Evolutionary conservation across 35 echinoderm and acorn worm species (phyloP), one percentile per base, ranked within the genome.

Genomic region (Apostichopus californicus): DNA sequence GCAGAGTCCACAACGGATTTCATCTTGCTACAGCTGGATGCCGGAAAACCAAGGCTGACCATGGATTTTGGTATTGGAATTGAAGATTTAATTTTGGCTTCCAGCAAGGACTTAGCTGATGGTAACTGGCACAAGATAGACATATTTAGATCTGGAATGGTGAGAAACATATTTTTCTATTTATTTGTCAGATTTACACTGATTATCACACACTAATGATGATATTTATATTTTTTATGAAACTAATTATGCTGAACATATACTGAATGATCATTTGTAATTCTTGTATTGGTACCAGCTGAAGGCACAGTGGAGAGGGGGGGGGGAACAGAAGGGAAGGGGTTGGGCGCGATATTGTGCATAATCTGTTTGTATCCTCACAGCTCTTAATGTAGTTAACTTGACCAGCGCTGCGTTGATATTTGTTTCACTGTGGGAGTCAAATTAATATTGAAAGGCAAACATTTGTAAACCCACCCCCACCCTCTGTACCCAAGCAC

Each of bases 111-210:
- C 20, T 77, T 98, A 23, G 79, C 58, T 12, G 93, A 98, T 65
- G 82, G 87, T 17, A 26, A 94, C 26, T 98, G 96, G 96, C 96
- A 98, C 79, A 91, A 89, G 8, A 22, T 98, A 56, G 96, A 98
- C 77, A 81, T 98, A 63, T 92, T 89, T 56, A 80, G 94, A 17
- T 92, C 93, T 86, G 92, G 92, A 87, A 84, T 84, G 89, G 96
- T 98, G 95, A 86, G 89, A 78, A 64, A 17, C n/a, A 14, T 18
- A 46, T 46, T 46, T 22, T 85, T 54, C 21, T 3, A 34, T 85
- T 26, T 10, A 56, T 57, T 85, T 85, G 9, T n/a, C 20, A 21
- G 34, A 81, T 85, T 0, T 0, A 85, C 10, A 7, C 20, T 85
- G 21, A 85, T 11, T 13, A n/a, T 12, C 5, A 85, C 28, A 0